phyloP scores from a whole-genome alignment of 2,113 vertebrate genomes.

The Sceloporus tristichus region DNA sequence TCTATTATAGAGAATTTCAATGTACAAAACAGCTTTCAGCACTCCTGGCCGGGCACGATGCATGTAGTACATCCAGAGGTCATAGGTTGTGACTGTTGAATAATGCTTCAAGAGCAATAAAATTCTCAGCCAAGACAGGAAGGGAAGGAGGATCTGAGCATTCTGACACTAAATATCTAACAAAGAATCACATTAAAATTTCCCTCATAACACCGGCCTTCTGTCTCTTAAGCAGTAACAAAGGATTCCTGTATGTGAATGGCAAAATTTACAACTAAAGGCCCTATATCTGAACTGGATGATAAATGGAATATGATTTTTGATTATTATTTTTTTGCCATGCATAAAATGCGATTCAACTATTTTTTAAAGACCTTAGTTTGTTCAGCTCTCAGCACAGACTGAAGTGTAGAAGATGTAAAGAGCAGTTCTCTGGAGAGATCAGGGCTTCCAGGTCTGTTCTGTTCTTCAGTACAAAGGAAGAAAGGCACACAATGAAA shows the following conservation, averaged over 20 bases:
- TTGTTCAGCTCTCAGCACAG: slow-evolving; percentile 28
- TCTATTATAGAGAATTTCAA: too few species aligned
- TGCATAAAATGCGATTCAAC: slow-evolving; percentile 1
- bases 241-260: background rate
- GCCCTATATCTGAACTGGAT: slow-evolving; percentile 5
- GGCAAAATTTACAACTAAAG: background rate
- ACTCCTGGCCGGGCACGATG: too few species aligned
- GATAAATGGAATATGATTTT: slow-evolving; percentile 2
- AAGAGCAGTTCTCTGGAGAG: slow-evolving; percentile 34
- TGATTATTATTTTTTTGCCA: background rate
- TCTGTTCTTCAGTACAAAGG: slow-evolving; percentile 19
- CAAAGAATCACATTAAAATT: background rate
- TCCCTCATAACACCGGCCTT: background rate
- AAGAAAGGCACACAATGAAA: slow-evolving; percentile 29
- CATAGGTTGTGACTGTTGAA: background rate
- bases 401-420: slow-evolving; percentile 31
- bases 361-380: background rate
- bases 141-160: background rate
- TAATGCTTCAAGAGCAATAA: background rate
- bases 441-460: slow-evolving; percentile 11
- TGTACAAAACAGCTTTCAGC: background rate
- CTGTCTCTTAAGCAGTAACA: background rate
- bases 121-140: background rate
- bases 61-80: background rate
- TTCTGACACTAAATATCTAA: background rate